Evolutionary conservation across 1,140 invertebrate species (phyloP).

Genomic region (Pinna nobilis): DNA sequence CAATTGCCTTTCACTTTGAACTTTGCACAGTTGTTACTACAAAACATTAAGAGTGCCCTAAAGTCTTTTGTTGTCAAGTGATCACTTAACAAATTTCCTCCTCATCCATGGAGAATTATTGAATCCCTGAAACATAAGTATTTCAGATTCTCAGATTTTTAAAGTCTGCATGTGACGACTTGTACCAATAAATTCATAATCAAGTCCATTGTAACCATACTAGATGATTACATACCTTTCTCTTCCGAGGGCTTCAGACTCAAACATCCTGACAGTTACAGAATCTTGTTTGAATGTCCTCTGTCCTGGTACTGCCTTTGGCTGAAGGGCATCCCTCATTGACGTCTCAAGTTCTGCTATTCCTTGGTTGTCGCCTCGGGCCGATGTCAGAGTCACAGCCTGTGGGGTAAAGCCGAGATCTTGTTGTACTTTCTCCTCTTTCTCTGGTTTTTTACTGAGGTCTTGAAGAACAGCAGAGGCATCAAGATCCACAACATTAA

Average conservation of each 20-base stretch:
- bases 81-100: too few species aligned
- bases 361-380: conserved; percentile 11
- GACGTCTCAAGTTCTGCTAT: conserved; percentile 48
- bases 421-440: conserved; percentile 36
- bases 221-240: conserved; percentile 43
- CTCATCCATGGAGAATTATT: too few species aligned
- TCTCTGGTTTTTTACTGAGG: conserved; percentile 48
- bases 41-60: too few species aligned
- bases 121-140: too few species aligned
- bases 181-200: too few species aligned
- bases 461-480: conserved; percentile 64
- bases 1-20: too few species aligned
- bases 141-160: too few species aligned
- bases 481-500: conserved; percentile 71
- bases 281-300: conserved; percentile 47
- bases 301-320: conserved; percentile 13
- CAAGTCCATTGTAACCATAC: neutral
- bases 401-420: conserved; percentile 28
- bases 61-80: too few species aligned
- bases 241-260: conserved; percentile 41
- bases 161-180: too few species aligned
- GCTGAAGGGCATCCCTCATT: conserved; percentile 43
- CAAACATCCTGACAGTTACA: conserved; percentile 64
- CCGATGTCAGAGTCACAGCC: conserved; percentile 29
- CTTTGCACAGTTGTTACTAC: too few species aligned